Conservation (phyloP, 2,797 vertebrate genomes). For the Argentina silus region DNA sequence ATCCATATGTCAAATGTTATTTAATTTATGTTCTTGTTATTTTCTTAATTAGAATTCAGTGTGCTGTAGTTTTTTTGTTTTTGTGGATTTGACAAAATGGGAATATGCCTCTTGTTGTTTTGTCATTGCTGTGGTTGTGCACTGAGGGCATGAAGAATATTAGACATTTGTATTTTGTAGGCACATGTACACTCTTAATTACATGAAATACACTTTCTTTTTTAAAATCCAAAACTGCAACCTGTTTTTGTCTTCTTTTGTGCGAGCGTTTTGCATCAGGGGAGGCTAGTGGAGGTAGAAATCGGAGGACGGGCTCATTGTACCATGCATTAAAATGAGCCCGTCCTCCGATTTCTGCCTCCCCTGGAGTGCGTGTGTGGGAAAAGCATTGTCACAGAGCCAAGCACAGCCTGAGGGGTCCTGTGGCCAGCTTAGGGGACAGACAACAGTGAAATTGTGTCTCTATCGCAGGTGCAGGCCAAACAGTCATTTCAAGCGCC, state of each 20-base stretch:
- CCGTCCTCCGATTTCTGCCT: too few species aligned
- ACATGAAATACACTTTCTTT: constrained; percentile 7
- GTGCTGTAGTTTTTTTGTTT: constrained; percentile 18
- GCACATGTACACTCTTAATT: constrained; percentile 17
- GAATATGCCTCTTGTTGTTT: constrained; percentile 5
- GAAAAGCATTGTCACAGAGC: neutral
- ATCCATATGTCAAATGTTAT: neutral
- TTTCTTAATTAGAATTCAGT: neutral
- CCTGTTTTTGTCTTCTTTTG: constrained; percentile 4
- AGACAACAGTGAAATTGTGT: too few species aligned
- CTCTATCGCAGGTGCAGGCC: too few species aligned
- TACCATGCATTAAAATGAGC: too few species aligned
- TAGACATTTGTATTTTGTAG: constrained; percentile 24
- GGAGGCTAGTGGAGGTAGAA: too few species aligned
- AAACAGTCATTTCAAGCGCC: too few species aligned
- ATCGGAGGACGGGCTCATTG: too few species aligned
- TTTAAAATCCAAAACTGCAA: neutral
- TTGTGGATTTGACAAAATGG: constrained; percentile 22
- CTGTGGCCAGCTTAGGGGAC: too few species aligned
- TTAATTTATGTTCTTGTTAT: neutral
- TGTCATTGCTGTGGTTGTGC: constrained; percentile 4
- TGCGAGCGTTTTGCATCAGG: neutral
- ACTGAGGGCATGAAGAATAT: constrained; percentile 22
- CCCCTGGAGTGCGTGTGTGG: neutral
- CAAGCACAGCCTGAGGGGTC: too few species aligned